Conservation (phyloP, 2,888 invertebrate genomes). For the Alitta virens region DNA sequence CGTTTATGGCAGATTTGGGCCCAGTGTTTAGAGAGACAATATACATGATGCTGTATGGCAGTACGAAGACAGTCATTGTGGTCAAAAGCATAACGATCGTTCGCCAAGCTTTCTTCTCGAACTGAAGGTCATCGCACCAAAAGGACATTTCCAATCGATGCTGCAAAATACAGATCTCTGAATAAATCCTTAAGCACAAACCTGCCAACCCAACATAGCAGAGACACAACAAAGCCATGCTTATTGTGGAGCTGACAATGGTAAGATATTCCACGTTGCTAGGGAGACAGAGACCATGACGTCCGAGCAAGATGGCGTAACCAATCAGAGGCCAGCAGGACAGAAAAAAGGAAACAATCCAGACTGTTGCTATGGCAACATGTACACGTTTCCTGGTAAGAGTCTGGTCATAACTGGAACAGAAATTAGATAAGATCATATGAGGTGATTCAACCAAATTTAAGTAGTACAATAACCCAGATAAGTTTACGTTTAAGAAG, state of each 20-base stretch:
- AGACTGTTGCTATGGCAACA: neutral
- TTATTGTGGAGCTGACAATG: neutral
- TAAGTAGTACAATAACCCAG: too few species aligned
- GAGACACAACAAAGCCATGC: neutral
- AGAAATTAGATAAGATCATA: too few species aligned
- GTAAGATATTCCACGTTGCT: neutral
- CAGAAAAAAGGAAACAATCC: neutral
- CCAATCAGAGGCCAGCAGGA: constrained; percentile 7
- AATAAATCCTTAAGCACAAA: constrained; percentile 3
- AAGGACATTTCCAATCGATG: neutral
- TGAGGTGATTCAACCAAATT: too few species aligned
- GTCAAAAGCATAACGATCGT: constrained; percentile 4
- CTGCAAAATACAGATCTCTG: constrained; percentile 6
- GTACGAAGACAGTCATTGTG: constrained; percentile 3
- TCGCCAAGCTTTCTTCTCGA: constrained; percentile 2
- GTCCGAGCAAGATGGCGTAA: neutral
- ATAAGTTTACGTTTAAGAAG: too few species aligned
- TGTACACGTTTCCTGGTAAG: neutral
- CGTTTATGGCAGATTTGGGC: neutral
- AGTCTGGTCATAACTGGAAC: neutral
- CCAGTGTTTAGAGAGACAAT: constrained; percentile 2
- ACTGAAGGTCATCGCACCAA: constrained; percentile 5
- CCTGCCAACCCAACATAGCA: neutral
- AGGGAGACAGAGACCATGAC: neutral
- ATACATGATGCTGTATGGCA: constrained; percentile 7